Evolutionary conservation across 1,140 invertebrate species (phyloP), one percentile per base, ranked within the genome.

Genomic region (Octopus bimaculoides): DNA sequence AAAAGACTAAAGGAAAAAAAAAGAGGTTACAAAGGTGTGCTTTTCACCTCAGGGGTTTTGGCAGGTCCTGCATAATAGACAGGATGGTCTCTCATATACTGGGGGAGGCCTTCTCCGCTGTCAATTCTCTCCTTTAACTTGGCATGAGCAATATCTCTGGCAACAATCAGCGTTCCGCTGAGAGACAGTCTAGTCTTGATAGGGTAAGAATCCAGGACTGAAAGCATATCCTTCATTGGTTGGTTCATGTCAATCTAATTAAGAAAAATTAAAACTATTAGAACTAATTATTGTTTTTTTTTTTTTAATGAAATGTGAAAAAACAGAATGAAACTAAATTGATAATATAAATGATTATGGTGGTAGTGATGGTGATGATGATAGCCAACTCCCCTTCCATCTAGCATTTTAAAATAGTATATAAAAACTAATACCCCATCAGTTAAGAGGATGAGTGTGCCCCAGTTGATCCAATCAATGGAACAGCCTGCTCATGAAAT

Each of bases 41-140:
- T 52, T 78, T 79, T 26, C 78, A 90, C 89, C 82, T 88, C 84
- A 10, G 89, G 90, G 55, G 89, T 90, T 81, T 90, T 90, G 17
- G 89, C 89, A 26, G 89, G 89, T n/a, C 90, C 90, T 80, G 90
- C 90, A 83, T 91, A 91, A 82, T 91, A 91, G 10, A 91, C 87
- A 7, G 90, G 90, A 81, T 91, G 89, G 61, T 90, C 86, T 78
- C 89, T 90, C 8, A 89, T 82, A 79, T 90, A 90, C 77, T 91
- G 87, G 9, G 90, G 90, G 52, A 91, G 80, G 26, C 85, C 88
- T 73, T 89, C 83, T 0, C 89, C 89, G 14, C 77, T 83, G 52
- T 89, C 87, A 52, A 91, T 77, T 77, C 88, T 82, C 79, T 91
- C 89, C 78, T 90, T 85, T 52, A 91, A 81, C 77, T 91, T 91